Evolutionary conservation across 2,888 invertebrate species (phyloP), one percentile per base, ranked within the genome.

Genomic region (Glomeris marginata): DNA sequence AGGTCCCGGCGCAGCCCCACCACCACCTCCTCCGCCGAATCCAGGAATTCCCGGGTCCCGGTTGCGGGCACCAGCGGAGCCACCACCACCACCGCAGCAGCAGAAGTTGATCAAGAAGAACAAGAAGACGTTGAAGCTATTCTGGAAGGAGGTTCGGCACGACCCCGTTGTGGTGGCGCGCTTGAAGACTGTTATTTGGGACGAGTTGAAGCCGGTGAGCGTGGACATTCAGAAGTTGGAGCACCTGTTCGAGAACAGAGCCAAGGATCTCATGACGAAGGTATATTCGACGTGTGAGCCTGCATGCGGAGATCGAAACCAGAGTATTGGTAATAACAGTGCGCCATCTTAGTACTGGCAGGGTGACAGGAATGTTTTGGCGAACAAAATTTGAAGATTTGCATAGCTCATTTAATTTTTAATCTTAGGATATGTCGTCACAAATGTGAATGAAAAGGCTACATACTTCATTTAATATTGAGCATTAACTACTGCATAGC

Each of bases 81-180:
- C 54, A 20, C 62, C 59, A n/a, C 59, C 60, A 1, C 59, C 62
- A 10, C 57, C 58, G 11, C 47, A 59, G 55, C 50, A 63, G 55
- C 38, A 43, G 38, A 56, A 59, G 47, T 64, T 69, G 51, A 60
- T 59, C 21, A 60, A 63, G 47, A 60, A 58, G 50, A 90, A 81
- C 63, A 94, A 94, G 70, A 91, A 95, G 66, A 97, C 97, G 21
- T 85, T 98, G 13, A 94, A 94, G 69, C 72, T 98, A 47, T 98
- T 98, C 68, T 99, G 98, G 98, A 86, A 86, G 64, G 92, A 97
- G 69, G 69, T 73, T 1, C 63, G 66, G 45, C 59, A 57, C 11
- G 64, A 67, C 41, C 58, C 58, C 2, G 52, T 55, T 36, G 42
- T 59, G 20, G 49, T 56, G 21, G 55, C 58, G 13, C 54, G 62